A percentile compares a stretch with the other conserved stretches of the same genome.
Conservation (phyloP, 2,113 vertebrate species). For the Murina feae region DNA sequence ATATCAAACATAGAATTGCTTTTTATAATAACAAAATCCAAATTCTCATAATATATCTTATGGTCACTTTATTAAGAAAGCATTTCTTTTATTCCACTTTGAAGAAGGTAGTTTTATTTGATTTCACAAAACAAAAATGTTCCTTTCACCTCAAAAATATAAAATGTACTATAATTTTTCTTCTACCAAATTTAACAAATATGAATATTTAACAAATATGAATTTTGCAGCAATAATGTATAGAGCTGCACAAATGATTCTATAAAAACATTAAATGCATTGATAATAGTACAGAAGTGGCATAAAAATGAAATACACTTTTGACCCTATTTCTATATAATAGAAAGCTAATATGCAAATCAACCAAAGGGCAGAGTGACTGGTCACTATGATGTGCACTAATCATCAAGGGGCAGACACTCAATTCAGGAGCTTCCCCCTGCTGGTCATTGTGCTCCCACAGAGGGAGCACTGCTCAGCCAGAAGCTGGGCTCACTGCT, state of each 20-base stretch:
- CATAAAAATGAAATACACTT: constrained; percentile 72
- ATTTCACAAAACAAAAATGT: constrained; percentile 49
- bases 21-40: constrained; percentile 75
- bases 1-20: constrained; percentile 80
- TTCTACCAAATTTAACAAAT: constrained; percentile 8
- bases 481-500: too few relatives aligned
- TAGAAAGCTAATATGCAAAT: too few relatives aligned
- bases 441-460: too few relatives aligned
- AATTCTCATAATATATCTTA: constrained; percentile 79
- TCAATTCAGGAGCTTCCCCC: too few relatives aligned
- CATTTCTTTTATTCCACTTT: constrained; percentile 71
- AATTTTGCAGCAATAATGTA: not conserved
- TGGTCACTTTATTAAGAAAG: constrained; percentile 80
- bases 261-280: constrained; percentile 46
- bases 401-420: too few relatives aligned
- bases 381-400: too few relatives aligned
- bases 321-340: constrained; percentile 44
- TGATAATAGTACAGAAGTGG: constrained; percentile 35
- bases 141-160: not conserved
- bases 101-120: constrained; percentile 55
- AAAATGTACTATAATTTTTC: constrained; percentile 22
- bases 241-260: constrained; percentile 46
- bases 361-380: too few relatives aligned
- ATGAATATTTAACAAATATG: not conserved
- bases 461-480: too few relatives aligned